These are phyloP conservation scores for Mobula hypostoma DNA, from an alignment of 2,113 vertebrate species.

Conservation along the genomic window DNA sequence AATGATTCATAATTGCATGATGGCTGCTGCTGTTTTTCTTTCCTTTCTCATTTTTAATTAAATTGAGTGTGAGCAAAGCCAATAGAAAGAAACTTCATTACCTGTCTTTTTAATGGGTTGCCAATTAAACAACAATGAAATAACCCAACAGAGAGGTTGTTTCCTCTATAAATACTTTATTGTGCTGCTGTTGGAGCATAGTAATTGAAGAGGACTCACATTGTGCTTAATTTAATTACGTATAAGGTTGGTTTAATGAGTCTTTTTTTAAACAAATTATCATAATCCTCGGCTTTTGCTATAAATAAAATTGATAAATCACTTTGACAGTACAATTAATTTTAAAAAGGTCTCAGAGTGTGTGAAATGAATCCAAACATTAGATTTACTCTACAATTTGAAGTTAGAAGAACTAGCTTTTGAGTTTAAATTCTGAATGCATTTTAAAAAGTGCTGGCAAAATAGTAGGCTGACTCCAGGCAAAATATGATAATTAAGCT, in stretches of 20 bases:
- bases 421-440: not conserved
- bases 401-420: not conserved
- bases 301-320: slow-evolving; percentile 27
- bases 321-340: not conserved
- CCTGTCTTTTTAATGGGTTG: slow-evolving; percentile 28
- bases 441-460: slow-evolving; percentile 6
- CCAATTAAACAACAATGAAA: slow-evolving; percentile 33
- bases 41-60: slow-evolving; percentile 17
- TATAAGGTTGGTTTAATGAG: slow-evolving; percentile 21
- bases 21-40: slow-evolving; percentile 16
- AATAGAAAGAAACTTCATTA: slow-evolving; percentile 12
- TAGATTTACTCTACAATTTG: slow-evolving; percentile 14
- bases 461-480: not conserved
- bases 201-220: slow-evolving; percentile 20
- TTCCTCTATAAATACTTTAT: slow-evolving; percentile 35
- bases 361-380: slow-evolving; percentile 23
- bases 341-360: not conserved
- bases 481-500: slow-evolving; percentile 29
- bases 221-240: slow-evolving; percentile 29
- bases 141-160: not conserved
- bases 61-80: slow-evolving; percentile 6
- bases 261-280: not conserved
- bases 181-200: slow-evolving; percentile 5
- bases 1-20: not conserved
- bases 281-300: not conserved